These are phyloP conservation scores for Melanargia galathea DNA, from an alignment of 2,888 invertebrate species.

Conservation along the genomic window DNA sequence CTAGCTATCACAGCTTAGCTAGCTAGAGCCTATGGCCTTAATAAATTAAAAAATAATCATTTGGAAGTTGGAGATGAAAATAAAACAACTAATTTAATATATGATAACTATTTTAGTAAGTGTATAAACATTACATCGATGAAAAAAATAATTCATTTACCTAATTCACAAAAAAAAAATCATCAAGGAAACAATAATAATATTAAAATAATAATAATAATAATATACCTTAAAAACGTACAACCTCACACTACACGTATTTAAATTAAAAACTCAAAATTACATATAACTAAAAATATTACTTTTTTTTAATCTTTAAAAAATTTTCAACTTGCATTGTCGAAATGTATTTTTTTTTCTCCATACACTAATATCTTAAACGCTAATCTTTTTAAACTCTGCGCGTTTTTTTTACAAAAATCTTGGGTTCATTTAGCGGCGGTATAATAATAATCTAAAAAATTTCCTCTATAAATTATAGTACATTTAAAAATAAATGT, in stretches of 20 bases:
- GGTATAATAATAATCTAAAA: slow-evolving; percentile 38
- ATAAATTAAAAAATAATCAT: no score
- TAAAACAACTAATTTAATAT: slow-evolving; percentile 75
- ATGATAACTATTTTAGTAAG: slow-evolving; percentile 82
- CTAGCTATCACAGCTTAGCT: no score
- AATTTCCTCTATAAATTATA: slow-evolving; percentile 9
- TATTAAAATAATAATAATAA: slow-evolving; percentile 51
- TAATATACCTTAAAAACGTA: slow-evolving; percentile 70
- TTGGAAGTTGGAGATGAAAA: slow-evolving; percentile 44
- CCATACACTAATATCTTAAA: slow-evolving; percentile 47
- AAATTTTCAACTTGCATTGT: slow-evolving; percentile 42
- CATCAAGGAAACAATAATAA: slow-evolving; percentile 51
- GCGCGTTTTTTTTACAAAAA: slow-evolving; percentile 55
- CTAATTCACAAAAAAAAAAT: slow-evolving; percentile 67
- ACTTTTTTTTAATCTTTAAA: slow-evolving; percentile 41
- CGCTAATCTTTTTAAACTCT: slow-evolving; percentile 55
- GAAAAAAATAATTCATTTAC: slow-evolving; percentile 80
- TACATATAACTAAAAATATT: slow-evolving; percentile 50
- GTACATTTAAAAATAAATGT: slow-evolving; percentile 46
- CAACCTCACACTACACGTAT: slow-evolving; percentile 77
- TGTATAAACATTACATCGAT: slow-evolving; percentile 81
- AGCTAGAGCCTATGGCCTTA: no score
- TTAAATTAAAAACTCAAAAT: slow-evolving; percentile 48
- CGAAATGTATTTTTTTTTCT: slow-evolving; percentile 35
- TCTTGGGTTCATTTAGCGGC: slow-evolving; percentile 69